Evolutionary conservation across 2,113 vertebrate species (phyloP).

Genomic region (Otis tarda): DNA sequence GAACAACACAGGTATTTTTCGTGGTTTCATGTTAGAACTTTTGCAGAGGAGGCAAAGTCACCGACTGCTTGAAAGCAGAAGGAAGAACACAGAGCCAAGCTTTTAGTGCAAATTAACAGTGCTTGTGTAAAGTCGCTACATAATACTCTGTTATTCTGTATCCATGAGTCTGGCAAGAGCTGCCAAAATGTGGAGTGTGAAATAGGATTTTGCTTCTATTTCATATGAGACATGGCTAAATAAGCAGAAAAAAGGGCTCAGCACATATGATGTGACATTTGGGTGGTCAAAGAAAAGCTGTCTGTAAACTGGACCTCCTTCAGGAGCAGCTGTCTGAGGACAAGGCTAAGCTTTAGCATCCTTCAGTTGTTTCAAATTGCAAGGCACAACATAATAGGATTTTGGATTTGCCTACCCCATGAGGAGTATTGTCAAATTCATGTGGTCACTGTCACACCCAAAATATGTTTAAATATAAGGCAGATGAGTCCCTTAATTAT

Average conservation of each 20-base stretch:
- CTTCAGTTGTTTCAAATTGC: not conserved
- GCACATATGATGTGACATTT: not conserved
- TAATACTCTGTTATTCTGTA: not conserved
- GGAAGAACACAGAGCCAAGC: not conserved
- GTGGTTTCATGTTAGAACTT: not conserved
- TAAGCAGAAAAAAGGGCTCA: not conserved
- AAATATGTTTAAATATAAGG: not conserved
- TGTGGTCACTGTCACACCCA: not conserved
- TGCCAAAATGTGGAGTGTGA: slow-evolving; percentile 31
- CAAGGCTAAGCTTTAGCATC: not conserved
- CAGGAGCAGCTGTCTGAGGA: not conserved
- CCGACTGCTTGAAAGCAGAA: not conserved
- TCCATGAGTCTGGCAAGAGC: not conserved
- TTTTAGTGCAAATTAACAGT: not conserved
- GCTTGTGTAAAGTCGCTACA: not conserved
- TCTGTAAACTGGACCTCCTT: not conserved
- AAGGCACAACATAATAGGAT: not conserved
- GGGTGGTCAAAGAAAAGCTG: not conserved
- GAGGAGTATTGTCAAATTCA: not conserved
- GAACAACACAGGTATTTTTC: not conserved
- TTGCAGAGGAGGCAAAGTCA: not conserved
- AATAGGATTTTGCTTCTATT: slow-evolving; percentile 40
- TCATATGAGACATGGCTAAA: not conserved
- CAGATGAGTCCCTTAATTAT: not conserved
- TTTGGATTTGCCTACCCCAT: not conserved